Evolutionary conservation across 2,888 invertebrate genomes (phyloP), one percentile per base, ranked within the genome.

Genomic region (Drosophila austrosaltans): DNA sequence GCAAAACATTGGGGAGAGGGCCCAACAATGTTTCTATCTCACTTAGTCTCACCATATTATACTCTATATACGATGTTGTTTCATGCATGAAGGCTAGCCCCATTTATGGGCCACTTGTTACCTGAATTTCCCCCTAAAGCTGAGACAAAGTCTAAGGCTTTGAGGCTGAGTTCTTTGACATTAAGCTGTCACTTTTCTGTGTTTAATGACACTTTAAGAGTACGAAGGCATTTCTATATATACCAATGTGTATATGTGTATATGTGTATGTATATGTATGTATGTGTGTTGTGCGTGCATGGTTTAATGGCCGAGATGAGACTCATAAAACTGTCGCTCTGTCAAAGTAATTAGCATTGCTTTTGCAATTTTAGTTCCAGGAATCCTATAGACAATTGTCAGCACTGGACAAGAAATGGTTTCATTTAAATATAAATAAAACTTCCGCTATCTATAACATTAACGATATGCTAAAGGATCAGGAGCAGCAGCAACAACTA

Each of bases 91-190:
- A 72, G 67, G 76, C 57, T 78, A 71, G 73, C 63, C 32, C 57
- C 79, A 86, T 83, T 86, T 80, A 86, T 82, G 83, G 75, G 88
- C 88, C 71, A 85, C 88, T 85, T 83, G 88, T 83, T 88, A 88
- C 81, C 84, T 78, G 80, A 69, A 67, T 42, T 72, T 72, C 22
- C 56, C 36, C 60, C 54, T 25, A 48, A 12, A 48, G 66, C 63
- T 75, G 68, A 66, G 36, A 40, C 16, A 22, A 12, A 62, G 73
- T 72, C 74, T 58, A 59, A 22, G 32, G 48, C 53, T 40, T 48
- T 30, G 53, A 12, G 42, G 32, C 62, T 54, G 40, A 57, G 75
- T 75, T 75, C 65, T 63, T 72, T 76, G 76, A 76, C 76, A 76
- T 76, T 76, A 68, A 56, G 76, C 53, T 76, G 76, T 72, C 76